A percentile compares a stretch with the other conserved stretches of the same genome.
Conservation (phyloP, 35 echinoderm and acorn worm species). For the Lytechinus variegatus region DNA sequence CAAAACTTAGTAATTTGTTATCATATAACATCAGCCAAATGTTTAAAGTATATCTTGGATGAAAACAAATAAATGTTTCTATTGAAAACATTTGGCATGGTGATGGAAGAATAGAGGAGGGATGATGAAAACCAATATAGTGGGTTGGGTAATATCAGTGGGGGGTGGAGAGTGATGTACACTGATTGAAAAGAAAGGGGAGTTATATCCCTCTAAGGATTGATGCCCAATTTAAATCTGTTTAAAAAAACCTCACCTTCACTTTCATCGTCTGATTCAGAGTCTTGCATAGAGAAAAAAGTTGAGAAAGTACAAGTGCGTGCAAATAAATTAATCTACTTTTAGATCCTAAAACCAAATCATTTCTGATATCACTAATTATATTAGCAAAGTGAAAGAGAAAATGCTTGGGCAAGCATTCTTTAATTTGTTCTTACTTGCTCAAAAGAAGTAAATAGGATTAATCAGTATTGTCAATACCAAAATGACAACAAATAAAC, state of each 20-base stretch:
- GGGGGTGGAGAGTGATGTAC: not conserved
- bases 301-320: not conserved
- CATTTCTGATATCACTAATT: not conserved
- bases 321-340: not conserved
- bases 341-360: not conserved
- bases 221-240: not conserved
- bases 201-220: not conserved
- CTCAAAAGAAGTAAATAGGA: not conserved
- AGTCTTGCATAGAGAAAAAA: not conserved
- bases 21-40: no score
- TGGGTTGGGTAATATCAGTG: not conserved
- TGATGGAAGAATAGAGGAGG: not conserved
- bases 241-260: not conserved
- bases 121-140: not conserved
- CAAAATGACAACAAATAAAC: not conserved
- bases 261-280: not conserved
- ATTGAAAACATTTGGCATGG: no score
- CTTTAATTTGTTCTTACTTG: no score
- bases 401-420: not conserved
- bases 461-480: not conserved
- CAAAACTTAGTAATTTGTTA: no score
- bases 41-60: no score
- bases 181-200: not conserved
- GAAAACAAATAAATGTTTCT: no score
- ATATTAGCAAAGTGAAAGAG: not conserved